Base-by-base conservation (phyloP, 2,888 invertebrate genomes). In the Drosophila atroscutellata region DNA sequence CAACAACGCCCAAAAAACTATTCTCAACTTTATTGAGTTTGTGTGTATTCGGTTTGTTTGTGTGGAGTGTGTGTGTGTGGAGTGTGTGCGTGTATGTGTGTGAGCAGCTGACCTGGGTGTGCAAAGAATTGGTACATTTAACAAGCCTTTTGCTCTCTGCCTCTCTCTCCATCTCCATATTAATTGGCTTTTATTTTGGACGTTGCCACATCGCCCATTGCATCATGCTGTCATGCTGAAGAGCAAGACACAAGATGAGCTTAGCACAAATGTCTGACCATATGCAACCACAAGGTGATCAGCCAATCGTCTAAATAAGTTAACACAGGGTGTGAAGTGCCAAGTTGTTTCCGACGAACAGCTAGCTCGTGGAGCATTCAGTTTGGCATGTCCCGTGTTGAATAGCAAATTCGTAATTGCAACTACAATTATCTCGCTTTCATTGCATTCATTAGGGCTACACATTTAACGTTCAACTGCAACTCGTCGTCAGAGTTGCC, bases 1-100 rank as follows among this genome's bases (percentile, higher is more conserved):
- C 75, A 74, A 74, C 63, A 68, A 63, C 45, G 63, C 77, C 80
- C 73, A 78, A 69, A 76, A 80, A 82, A 87, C 74, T 80, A 80
- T 77, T 83, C 74, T 64, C 63, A 77, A 74, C 67, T 70, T 72
- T 80, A 80, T 80, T 80, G 76, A 49, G 67, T 61, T 30, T 49
- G 37, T 64, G 26, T 57, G 2, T 56, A 36, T 26, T 32, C 26
- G 2, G 8, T 42, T 9, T 30, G 30, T 63, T 39, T 55, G 18
- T 56, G 15, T 55, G 13, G 30, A 30, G 30, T 30, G 8, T 37
- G 54, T 52, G 52, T 51, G 56, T 32, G 13, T 36, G 20, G 26
- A 26, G 55, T 32, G 11, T 37, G 37, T 39, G 60, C 26, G 36
- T 59, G 45, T 52, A 36, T 30, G 51, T 39, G 55, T n/a, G 37